Evolutionary conservation across 2,888 invertebrate genomes (phyloP).

Genomic region (Drosophila niveifrons): DNA sequence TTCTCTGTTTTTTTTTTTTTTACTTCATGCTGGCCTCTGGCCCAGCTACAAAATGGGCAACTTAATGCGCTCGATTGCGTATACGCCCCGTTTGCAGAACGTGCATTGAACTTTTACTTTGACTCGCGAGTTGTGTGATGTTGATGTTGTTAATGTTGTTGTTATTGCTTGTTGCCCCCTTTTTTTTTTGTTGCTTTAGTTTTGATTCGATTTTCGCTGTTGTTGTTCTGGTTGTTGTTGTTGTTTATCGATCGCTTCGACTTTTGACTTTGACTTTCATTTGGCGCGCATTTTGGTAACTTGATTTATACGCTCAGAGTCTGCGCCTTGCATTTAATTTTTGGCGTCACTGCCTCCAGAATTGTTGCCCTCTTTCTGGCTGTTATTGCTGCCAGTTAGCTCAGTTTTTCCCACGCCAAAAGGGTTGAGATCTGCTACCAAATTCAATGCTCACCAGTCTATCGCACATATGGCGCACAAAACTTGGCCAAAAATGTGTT

Average conservation of each 20-base stretch:
- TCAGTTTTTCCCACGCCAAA: slow-evolving; percentile 69
- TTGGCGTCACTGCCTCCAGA: slow-evolving; percentile 80
- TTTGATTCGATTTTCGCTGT: slow-evolving; percentile 63
- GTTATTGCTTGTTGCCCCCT: slow-evolving; percentile 35
- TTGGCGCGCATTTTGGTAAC: slow-evolving; percentile 64
- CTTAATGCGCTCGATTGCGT: slow-evolving; percentile 78
- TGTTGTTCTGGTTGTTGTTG: slow-evolving; percentile 21
- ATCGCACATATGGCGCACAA: slow-evolving; percentile 71
- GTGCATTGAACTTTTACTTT: slow-evolving; percentile 80
- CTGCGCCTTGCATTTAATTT: slow-evolving; percentile 70
- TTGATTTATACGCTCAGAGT: slow-evolving; percentile 61
- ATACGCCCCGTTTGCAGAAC: slow-evolving; percentile 78
- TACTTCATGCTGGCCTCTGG: slow-evolving; percentile 49
- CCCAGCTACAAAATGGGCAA: slow-evolving; percentile 32
- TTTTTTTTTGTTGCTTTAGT: slow-evolving; percentile 63
- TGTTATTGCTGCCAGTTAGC: slow-evolving; percentile 9
- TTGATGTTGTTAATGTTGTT: slow-evolving; percentile 31
- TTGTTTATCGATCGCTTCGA: slow-evolving; percentile 59
- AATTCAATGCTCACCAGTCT: slow-evolving; percentile 53
- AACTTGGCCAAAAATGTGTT: slow-evolving; percentile 71
- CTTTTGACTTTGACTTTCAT: slow-evolving; percentile 71
- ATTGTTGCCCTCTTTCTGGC: slow-evolving; percentile 13
- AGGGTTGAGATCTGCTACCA: slow-evolving; percentile 49
- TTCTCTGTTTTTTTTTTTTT: neutral
- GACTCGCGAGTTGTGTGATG: slow-evolving; percentile 30